Conservation (phyloP, 2,113 vertebrate species). For the Microcebus murinus region DNA sequence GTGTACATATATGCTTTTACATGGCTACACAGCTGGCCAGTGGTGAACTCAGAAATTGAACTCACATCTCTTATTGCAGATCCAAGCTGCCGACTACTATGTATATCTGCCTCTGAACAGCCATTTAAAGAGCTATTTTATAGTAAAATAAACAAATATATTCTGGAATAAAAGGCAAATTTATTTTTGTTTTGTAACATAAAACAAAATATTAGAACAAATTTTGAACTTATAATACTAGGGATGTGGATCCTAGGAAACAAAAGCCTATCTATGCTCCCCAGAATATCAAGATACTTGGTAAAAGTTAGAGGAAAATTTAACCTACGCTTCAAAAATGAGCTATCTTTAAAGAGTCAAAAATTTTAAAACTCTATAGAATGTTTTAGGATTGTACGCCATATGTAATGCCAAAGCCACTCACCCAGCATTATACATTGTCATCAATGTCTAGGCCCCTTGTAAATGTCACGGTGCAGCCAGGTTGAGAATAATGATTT, state of each 20-base stretch:
- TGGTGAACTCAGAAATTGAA: not conserved
- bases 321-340: not conserved
- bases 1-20: not conserved
- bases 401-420: not conserved
- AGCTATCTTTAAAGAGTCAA: not conserved
- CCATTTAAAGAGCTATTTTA: not conserved
- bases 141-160: not conserved
- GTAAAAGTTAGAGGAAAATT: not conserved
- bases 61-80: not conserved
- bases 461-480: not conserved
- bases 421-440: too few relatives aligned
- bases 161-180: slow-evolving; percentile 23
- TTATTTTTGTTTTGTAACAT: not conserved
- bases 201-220: not conserved
- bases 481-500: not conserved
- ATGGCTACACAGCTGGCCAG: not conserved
- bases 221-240: not conserved
- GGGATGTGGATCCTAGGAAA: not conserved
- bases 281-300: not conserved
- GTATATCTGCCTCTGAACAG: not conserved
- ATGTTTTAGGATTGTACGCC: not conserved
- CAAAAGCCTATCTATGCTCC: not conserved
- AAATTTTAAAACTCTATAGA: not conserved
- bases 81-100: not conserved
- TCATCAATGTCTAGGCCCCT: not conserved